phyloP scores from a whole-genome alignment of 2,113 vertebrate genomes.

The Turdus rufiventris region DNA sequence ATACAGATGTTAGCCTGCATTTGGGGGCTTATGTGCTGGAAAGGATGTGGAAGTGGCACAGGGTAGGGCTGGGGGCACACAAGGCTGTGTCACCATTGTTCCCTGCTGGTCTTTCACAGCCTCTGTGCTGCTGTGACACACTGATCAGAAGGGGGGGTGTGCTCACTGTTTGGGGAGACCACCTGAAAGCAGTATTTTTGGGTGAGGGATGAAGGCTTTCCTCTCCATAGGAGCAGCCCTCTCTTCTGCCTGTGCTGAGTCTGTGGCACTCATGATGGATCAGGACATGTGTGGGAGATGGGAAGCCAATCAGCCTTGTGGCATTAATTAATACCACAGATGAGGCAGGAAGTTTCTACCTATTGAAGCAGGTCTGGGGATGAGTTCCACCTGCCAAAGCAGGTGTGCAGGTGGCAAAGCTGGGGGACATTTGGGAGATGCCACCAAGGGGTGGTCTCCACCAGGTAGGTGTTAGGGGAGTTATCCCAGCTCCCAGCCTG shows the following conservation, averaged over 20 bases:
- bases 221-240: background rate
- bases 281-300: background rate
- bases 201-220: background rate
- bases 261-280: background rate
- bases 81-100: background rate
- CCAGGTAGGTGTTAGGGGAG: fast-evolving
- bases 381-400: background rate
- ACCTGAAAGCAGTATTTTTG: background rate
- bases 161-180: background rate
- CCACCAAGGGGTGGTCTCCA: background rate
- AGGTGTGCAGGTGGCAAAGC: background rate
- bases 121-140: background rate
- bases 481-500: background rate
- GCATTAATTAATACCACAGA: background rate
- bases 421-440: background rate
- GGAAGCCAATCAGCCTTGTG: background rate
- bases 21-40: background rate
- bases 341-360: background rate
- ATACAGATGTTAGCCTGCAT: background rate
- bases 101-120: fast-evolving
- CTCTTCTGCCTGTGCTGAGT: fast-evolving
- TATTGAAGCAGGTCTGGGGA: background rate
- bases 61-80: background rate
- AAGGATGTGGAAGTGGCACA: fast-evolving
- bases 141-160: fast-evolving